phyloP scores from a whole-genome alignment of 1,140 invertebrate genomes.

The Holcopasites calliopsidis region DNA sequence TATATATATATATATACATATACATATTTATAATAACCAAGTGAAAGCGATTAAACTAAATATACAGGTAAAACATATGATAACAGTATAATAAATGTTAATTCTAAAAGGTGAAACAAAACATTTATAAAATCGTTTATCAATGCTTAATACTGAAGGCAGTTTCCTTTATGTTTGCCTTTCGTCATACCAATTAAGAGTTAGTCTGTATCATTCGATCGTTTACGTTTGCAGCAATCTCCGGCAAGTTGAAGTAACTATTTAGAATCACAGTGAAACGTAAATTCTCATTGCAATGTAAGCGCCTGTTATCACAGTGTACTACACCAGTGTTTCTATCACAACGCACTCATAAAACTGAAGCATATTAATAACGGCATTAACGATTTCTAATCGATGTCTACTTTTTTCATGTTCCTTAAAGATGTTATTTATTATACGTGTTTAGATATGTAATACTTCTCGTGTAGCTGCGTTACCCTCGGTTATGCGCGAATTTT shows the following conservation, averaged over 20 bases:
- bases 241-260: not conserved
- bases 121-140: not conserved
- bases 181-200: conserved; percentile 32
- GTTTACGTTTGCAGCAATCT: not conserved
- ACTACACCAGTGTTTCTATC: conserved; percentile 27
- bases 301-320: conserved; percentile 14
- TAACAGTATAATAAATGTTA: not conserved
- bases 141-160: too few species aligned
- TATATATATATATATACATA: not conserved
- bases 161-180: not conserved
- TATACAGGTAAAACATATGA: not conserved
- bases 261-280: not conserved
- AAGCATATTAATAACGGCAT: not conserved
- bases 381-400: not conserved
- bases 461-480: not conserved
- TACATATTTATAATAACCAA: not conserved
- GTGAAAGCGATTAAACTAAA: too few species aligned
- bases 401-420: not conserved
- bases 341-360: not conserved
- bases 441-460: conserved; percentile 23
- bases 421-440: not conserved
- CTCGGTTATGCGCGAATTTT: not conserved
- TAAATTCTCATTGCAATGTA: conserved; percentile 4
- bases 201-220: conserved; percentile 14
- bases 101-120: not conserved